phyloP scores from a whole-genome alignment of 2,888 invertebrate genomes.

The Steinernema scapterisci region DNA sequence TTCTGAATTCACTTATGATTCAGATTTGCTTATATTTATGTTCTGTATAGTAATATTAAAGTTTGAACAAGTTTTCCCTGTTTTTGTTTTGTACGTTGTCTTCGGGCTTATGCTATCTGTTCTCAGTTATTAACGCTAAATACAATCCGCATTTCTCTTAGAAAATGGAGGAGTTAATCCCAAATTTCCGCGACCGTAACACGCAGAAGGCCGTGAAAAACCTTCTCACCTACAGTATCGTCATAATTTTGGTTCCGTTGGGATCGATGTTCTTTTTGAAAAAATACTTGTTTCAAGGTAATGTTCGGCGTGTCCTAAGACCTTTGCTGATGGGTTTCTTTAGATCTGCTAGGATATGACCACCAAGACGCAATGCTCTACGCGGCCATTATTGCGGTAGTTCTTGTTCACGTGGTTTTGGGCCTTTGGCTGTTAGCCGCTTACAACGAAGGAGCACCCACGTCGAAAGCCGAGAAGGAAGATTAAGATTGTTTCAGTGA shows the following conservation, averaged over 20 bases:
- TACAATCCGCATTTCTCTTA: background rate
- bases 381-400: constrained; percentile 65
- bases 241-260: constrained; percentile 64
- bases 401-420: constrained; percentile 63
- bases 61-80: background rate
- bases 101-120: background rate
- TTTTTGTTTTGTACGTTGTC: constrained; percentile 3
- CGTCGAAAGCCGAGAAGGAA: constrained; percentile 45
- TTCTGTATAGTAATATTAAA: background rate
- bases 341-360: constrained; percentile 56
- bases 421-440: constrained; percentile 57
- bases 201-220: constrained; percentile 63
- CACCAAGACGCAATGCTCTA: constrained; percentile 61
- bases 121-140: background rate
- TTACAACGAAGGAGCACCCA: constrained; percentile 40
- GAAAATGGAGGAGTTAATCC: constrained; percentile 59
- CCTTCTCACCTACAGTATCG: constrained; percentile 60
- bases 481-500: constrained; percentile 34
- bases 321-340: background rate
- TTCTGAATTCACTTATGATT: constrained; percentile 1
- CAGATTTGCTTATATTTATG: background rate
- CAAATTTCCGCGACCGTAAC: constrained; percentile 57
- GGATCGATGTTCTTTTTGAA: constrained; percentile 66
- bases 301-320: background rate
- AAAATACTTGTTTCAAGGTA: constrained; percentile 61